Base-by-base conservation (phyloP, 1,140 invertebrate species). In the Bombus ignitus region DNA sequence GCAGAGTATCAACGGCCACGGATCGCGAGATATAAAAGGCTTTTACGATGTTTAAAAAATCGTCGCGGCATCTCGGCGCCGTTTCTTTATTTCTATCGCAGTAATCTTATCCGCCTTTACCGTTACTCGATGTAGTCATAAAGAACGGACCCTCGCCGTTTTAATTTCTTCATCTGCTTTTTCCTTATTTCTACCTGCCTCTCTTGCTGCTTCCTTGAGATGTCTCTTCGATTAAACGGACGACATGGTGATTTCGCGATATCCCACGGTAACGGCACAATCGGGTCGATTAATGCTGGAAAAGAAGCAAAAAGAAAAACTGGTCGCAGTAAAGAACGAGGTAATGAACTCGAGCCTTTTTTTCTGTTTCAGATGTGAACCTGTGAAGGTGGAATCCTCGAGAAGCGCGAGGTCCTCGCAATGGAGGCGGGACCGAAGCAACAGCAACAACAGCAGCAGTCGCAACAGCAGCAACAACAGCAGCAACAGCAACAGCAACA, bases 361-460 rank as follows among this genome's bases (percentile, higher is more conserved):
- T 78, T 89, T 53, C 80, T 72, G 75, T 94, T 93, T 6, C 92
- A 95, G 95, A 95, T 95, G 95, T 95, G 93, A 95, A 91, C 92
- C 89, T 76, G 82, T 90, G 91, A 89, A 91, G 84, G 92, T 89
- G 87, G 90, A 86, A 92, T 87, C 89, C 84, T 88, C 90, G 91
- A 91, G 91, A 88, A 92, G 90, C 85, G 90, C 87, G 88, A 92
- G 93, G 93, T 94, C 90, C 92, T 93, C 92, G 94, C 92, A 86
- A 95, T 95, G 94, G 95, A 95, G 92, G 93, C 93, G 91, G 93
- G 92, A 92, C 92, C 93, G 85, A 94, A 94, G 89, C 93, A 91
- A 59, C 89, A 88, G 68, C 87, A 85, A 42, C 86, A 79, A 39
- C 84, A 68, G 65, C 89, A 79, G 35, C 82, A 81, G 62, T 77